These are phyloP conservation scores for Heteronetta atricapilla DNA, from an alignment of 2,113 vertebrate species.

Conservation along the genomic window DNA sequence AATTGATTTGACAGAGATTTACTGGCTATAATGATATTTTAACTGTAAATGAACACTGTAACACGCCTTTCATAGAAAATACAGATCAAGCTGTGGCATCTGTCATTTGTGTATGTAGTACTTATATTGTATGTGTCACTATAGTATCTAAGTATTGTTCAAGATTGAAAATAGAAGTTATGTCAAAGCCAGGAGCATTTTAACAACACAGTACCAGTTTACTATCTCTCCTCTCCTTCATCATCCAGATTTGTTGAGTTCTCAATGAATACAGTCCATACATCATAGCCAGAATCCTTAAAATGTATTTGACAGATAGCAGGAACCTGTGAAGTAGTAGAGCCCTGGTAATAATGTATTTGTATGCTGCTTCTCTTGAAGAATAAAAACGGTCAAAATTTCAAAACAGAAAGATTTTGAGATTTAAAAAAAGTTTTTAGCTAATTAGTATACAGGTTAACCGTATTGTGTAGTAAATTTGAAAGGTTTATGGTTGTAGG, in stretches of 20 bases:
- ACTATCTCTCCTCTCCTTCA: too few species aligned
- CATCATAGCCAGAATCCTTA: not conserved
- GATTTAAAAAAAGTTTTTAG: not conserved
- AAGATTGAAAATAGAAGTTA: not conserved
- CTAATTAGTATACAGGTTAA: not conserved
- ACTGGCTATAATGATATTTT: not conserved
- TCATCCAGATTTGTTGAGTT: too few species aligned
- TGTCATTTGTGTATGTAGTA: not conserved
- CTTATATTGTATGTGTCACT: slow-evolving; percentile 12
- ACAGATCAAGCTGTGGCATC: not conserved
- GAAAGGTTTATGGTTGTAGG: not conserved
- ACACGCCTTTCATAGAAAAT: not conserved
- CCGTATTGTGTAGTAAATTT: not conserved
- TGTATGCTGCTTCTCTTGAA: not conserved
- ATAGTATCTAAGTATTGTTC: not conserved
- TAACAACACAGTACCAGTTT: not conserved
- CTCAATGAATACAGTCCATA: not conserved
- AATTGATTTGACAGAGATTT: not conserved
- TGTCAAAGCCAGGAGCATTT: not conserved
- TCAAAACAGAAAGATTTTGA: not conserved
- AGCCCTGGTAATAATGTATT: not conserved
- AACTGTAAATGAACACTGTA: not conserved
- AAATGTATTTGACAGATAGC: not conserved
- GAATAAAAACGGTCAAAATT: not conserved
- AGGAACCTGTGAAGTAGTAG: not conserved